These are phyloP conservation scores for Poicephalus gulielmi DNA, from an alignment of 2,113 vertebrate genomes.

Conservation along the genomic window DNA sequence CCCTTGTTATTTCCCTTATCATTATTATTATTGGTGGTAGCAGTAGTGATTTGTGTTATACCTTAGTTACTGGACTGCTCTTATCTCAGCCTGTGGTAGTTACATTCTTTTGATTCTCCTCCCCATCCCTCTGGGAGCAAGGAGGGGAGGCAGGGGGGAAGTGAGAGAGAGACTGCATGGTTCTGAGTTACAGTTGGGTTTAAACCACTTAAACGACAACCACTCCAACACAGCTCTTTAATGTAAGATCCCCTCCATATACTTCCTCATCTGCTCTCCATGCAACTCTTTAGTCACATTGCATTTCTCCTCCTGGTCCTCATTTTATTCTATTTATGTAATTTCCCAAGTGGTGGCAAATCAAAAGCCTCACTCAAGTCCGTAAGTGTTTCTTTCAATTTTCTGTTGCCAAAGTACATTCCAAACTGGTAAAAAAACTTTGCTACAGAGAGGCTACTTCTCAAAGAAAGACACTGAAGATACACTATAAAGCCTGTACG, in stretches of 20 bases:
- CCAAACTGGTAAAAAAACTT: neutral
- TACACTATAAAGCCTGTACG: neutral
- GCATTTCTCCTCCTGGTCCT: neutral
- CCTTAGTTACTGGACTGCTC: no score
- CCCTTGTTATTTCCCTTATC: no score
- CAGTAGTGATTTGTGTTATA: no score
- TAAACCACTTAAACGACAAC: no score
- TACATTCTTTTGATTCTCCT: no score
- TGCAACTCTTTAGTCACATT: neutral
- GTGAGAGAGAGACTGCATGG: no score
- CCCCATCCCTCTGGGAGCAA: no score
- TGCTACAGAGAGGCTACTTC: neutral
- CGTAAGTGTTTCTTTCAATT: neutral
- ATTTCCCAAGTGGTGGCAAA: conserved; percentile 2
- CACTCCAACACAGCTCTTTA: neutral
- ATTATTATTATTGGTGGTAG: no score
- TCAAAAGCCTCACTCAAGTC: conserved; percentile 26
- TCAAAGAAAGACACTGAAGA: neutral
- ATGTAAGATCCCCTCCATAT: neutral
- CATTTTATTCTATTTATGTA: neutral
- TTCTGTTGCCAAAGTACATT: neutral
- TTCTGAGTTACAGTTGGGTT: no score
- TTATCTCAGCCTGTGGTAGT: no score
- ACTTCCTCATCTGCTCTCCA: neutral
- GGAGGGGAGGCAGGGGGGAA: no score